Evolutionary conservation across 2,888 invertebrate genomes (phyloP), one percentile per base, ranked within the genome.

Genomic region (Andrena bucephala): DNA sequence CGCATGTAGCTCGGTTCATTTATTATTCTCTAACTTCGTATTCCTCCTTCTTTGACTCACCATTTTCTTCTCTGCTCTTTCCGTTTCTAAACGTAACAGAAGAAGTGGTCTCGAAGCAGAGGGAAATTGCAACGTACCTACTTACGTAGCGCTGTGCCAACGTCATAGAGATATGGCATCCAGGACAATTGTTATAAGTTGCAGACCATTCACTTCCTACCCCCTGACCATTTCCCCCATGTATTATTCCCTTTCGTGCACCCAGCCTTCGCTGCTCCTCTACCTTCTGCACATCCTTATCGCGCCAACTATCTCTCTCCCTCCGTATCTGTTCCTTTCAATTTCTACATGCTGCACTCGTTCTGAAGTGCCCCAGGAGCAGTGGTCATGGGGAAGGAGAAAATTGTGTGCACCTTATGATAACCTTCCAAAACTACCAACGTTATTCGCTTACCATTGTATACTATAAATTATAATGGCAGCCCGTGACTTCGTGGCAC

Each of bases 141-240:
- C 27, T 24, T 60, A 60, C 20, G 10, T 57, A 77, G 24, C 62
- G 48, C 54, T 5, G 60, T 29, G 1, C 54, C 48, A n/a, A 8
- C 52, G 62, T 33, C 65, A 70, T 60, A 52, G 59, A 59, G 70
- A 80, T 77, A 70, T 31, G 62, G 20, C 59, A 27, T 63, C 66
- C 59, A 52, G n/a, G 36, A 27, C 36, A 57, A 81, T 81, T 69
- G 73, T 81, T 68, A 62, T 73, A 80, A 80, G 78, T 78, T 77
- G 50, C 59, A 60, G 69, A 65, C 77, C 77, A 77, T 80, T 71
- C 62, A 67, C 54, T 54, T 54, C 27, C 42, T 62, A 24, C 48
- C 63, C 20, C 33, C 16, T 60, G 67, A 67, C 76, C 76, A 24
- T 79, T 59, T 31, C 42, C 13, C 27, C 33, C 54, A 68, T 29